Conservation (phyloP, 2,113 vertebrate genomes). For the Cheirogaleus medius region DNA sequence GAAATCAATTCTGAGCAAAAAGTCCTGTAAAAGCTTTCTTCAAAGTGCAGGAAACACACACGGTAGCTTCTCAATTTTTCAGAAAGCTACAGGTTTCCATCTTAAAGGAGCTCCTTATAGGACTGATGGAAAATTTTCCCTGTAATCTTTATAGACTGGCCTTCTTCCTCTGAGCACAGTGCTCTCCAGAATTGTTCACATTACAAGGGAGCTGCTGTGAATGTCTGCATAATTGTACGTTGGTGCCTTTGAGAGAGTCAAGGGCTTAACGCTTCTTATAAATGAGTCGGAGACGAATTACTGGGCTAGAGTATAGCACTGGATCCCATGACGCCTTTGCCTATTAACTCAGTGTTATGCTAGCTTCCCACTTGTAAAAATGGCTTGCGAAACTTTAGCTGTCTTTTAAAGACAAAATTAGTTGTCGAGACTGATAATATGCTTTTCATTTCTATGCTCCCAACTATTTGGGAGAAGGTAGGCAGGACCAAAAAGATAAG, state of each 20-base stretch:
- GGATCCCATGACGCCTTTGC: neutral
- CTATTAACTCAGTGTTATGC: neutral
- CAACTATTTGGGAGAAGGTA: neutral
- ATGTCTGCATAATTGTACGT: neutral
- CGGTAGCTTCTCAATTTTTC: neutral
- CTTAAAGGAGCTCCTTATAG: neutral
- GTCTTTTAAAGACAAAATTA: constrained; percentile 3
- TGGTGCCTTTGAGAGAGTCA: neutral
- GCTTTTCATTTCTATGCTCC: neutral
- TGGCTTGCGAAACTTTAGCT: neutral
- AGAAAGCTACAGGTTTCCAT: neutral
- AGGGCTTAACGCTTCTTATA: neutral
- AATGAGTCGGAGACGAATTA: neutral
- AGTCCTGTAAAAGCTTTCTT: neutral
- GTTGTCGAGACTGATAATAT: neutral
- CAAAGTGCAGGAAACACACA: neutral
- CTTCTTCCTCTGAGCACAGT: neutral
- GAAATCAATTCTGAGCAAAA: neutral
- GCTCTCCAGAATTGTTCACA: neutral
- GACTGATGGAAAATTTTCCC: neutral
- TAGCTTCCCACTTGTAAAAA: constrained; percentile 18
- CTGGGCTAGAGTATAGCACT: neutral
- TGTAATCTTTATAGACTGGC: neutral
- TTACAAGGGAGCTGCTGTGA: neutral
- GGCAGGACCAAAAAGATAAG: neutral